Conservation (phyloP, 2,888 invertebrate species). For the Exocentrus adspersus region DNA sequence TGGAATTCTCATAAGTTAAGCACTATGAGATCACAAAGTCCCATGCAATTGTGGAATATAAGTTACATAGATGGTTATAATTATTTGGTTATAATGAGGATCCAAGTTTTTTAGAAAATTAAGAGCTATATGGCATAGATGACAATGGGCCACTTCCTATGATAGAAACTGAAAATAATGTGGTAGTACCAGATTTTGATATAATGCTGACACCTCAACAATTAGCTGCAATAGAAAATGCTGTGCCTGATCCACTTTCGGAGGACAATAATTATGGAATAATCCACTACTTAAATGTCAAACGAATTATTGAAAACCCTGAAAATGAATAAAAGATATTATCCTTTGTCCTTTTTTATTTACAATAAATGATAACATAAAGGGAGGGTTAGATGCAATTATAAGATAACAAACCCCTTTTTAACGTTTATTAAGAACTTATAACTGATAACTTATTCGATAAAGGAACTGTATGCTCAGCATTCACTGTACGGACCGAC, state of each 20-base stretch:
- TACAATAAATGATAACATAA: no score
- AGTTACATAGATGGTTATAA: conserved; percentile 5
- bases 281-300: conserved; percentile 6
- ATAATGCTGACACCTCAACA: conserved; percentile 10
- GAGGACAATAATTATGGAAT: conserved; percentile 21
- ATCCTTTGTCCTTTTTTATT: background rate
- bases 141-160: conserved; percentile 22
- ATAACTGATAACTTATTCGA: no score
- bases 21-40: conserved; percentile 24
- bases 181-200: conserved; percentile 19
- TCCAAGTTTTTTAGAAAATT: conserved; percentile 19
- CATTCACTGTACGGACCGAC: no score
- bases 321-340: background rate
- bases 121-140: conserved; percentile 25
- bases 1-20: conserved; percentile 33
- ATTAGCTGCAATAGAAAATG: conserved; percentile 12
- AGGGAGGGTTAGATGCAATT: no score
- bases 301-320: background rate
- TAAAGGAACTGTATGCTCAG: no score
- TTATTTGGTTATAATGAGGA: conserved; percentile 9
- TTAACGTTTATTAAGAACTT: no score
- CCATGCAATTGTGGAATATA: conserved; percentile 31
- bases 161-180: conserved; percentile 25
- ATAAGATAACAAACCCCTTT: no score
- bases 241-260: conserved; percentile 21